Conservation (phyloP, 2,888 invertebrate genomes). For the Hoplodrina blanda region DNA sequence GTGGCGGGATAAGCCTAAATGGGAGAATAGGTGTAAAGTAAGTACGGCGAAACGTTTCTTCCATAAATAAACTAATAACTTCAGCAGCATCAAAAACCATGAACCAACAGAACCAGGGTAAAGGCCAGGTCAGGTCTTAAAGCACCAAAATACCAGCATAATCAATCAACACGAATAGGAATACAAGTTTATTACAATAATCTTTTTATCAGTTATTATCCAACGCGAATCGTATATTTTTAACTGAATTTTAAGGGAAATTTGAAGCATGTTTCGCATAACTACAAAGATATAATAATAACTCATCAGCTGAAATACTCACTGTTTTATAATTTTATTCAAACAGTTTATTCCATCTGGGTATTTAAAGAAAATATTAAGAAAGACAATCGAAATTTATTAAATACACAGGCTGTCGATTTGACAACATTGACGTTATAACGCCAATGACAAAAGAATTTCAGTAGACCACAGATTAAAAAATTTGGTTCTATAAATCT, state of each 20-base stretch:
- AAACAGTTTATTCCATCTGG: slow-evolving; percentile 59
- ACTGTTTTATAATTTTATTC: slow-evolving; percentile 43
- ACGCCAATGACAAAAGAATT: neutral
- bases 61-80: slow-evolving; percentile 3
- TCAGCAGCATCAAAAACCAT: neutral
- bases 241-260: slow-evolving; percentile 2
- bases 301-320: slow-evolving; percentile 24
- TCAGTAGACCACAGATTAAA: neutral
- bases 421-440: slow-evolving; percentile 12
- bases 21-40: slow-evolving; percentile 24
- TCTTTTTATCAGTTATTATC: slow-evolving; percentile 33
- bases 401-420: slow-evolving; percentile 33
- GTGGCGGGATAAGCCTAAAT: slow-evolving; percentile 55
- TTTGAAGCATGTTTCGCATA: neutral
- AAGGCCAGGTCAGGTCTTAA: neutral
- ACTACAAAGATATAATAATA: neutral
- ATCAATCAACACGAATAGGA: slow-evolving; percentile 4
- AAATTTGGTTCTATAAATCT: neutral
- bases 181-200: slow-evolving; percentile 10
- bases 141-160: neutral
- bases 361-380: slow-evolving; percentile 27
- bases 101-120: neutral
- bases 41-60: slow-evolving; percentile 2
- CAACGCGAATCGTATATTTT: neutral
- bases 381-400: slow-evolving; percentile 51